Evolutionary conservation across 2,888 invertebrate species (phyloP).

Genomic region (Xylota sylvarum): DNA sequence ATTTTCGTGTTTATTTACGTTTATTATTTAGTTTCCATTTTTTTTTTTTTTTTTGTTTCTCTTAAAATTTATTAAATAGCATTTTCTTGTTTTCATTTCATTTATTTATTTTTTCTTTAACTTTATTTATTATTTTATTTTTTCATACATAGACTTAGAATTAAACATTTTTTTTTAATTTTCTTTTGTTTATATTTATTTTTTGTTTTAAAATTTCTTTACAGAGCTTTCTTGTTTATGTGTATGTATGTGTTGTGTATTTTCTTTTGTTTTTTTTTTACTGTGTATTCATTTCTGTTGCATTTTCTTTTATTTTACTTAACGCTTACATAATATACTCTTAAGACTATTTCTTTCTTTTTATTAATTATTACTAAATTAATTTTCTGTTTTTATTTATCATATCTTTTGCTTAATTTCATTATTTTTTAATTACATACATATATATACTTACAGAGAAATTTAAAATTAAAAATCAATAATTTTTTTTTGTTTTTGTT

Average conservation of each 20-base stretch:
- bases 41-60: constrained; percentile 49
- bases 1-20: constrained; percentile 73
- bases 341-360: constrained; percentile 61
- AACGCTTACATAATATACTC: constrained; percentile 54
- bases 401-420: constrained; percentile 35
- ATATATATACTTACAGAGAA: constrained; percentile 69
- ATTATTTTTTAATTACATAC: constrained; percentile 61
- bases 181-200: constrained; percentile 16
- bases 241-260: constrained; percentile 47
- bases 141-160: constrained; percentile 70
- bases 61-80: constrained; percentile 73
- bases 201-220: constrained; percentile 46
- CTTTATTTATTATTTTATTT: constrained; percentile 43
- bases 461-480: constrained; percentile 60
- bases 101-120: constrained; percentile 34
- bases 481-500: constrained; percentile 18
- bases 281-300: constrained; percentile 54
- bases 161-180: constrained; percentile 44
- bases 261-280: constrained; percentile 39
- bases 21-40: constrained; percentile 65
- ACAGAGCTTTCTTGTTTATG: constrained; percentile 51
- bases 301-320: constrained; percentile 33
- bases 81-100: constrained; percentile 48
- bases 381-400: constrained; percentile 46
- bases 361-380: constrained; percentile 56